Percentiles rank a stretch among this genome's conserved stretches.
Evolutionary conservation across 2,888 invertebrate genomes (phyloP).

Genomic region (Orthonychiurus folsomi): DNA sequence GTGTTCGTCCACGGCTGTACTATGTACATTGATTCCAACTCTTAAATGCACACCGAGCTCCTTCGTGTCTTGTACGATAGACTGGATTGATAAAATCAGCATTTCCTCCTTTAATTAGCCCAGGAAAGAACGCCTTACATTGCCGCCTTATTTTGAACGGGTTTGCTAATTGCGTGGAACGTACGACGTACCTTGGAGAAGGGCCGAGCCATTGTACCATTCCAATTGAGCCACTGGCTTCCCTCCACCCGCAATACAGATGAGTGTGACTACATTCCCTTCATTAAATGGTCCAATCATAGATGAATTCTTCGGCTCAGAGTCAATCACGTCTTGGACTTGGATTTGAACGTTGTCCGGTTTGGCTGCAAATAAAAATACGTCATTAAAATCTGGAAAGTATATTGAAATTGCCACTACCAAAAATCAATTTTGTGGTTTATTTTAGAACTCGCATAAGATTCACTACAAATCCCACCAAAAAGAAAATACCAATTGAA

Average conservation of each 20-base stretch:
- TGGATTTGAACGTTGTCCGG: slow-evolving; percentile 66
- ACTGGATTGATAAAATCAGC: background rate
- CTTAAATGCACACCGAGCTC: too few species aligned
- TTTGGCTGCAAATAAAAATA: slow-evolving; percentile 61
- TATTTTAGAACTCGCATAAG: too few species aligned
- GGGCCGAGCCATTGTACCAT: slow-evolving; percentile 70
- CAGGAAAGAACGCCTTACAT: too few species aligned
- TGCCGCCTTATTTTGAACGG: too few species aligned
- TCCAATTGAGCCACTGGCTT: slow-evolving; percentile 74
- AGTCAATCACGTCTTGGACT: slow-evolving; percentile 52
- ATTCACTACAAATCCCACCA: too few species aligned
- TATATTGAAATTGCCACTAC: too few species aligned
- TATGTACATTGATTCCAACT: too few species aligned
- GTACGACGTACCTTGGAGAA: slow-evolving; percentile 54
- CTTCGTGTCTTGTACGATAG: too few species aligned
- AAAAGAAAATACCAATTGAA: slow-evolving; percentile 13
- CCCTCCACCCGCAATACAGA: slow-evolving; percentile 68
- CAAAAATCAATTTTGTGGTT: too few species aligned
- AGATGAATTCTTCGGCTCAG: slow-evolving; percentile 54
- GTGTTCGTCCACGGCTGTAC: too few species aligned
- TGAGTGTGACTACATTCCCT: slow-evolving; percentile 57
- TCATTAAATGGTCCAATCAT: slow-evolving; percentile 63
- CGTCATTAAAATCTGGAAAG: slow-evolving; percentile 21
- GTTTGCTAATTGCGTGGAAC: too few species aligned
- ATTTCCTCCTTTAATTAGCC: background rate